Conservation (phyloP, 2,113 vertebrate genomes). For the Thalassarche chlororhynchos region DNA sequence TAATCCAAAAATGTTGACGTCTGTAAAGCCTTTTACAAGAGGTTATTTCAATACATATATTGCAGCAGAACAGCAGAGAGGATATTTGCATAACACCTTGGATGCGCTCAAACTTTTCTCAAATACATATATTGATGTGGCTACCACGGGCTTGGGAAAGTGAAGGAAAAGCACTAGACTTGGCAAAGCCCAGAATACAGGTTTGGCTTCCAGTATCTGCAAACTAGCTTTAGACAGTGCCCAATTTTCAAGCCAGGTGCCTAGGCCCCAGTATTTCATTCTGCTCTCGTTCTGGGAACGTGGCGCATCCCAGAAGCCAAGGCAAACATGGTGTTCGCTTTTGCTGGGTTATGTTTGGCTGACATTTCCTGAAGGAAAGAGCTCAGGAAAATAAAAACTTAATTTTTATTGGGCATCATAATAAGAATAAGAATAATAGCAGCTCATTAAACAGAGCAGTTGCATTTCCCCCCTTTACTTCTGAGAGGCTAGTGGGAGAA, state of each 20-base stretch:
- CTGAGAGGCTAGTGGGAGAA: neutral
- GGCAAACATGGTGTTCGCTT: constrained; percentile 39
- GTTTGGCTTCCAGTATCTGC: neutral
- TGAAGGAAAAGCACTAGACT: constrained; percentile 18
- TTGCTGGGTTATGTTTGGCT: constrained; percentile 67
- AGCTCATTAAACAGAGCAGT: neutral
- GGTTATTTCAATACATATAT: neutral
- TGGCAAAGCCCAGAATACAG: neutral
- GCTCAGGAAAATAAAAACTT: constrained; percentile 27
- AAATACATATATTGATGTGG: neutral
- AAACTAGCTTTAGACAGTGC: neutral
- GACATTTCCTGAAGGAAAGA: constrained; percentile 64
- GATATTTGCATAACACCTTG: neutral
- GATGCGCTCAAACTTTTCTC: neutral
- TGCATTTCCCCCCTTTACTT: neutral
- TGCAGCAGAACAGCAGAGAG: neutral
- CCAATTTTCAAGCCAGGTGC: constrained; percentile 13
- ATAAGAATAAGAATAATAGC: constrained; percentile 10
- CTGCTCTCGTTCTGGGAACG: constrained; percentile 1
- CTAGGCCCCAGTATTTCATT: constrained; percentile 24
- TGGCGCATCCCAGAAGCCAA: constrained; percentile 20
- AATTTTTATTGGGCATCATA: constrained; percentile 38
- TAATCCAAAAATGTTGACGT: accelerated
- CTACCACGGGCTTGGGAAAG: neutral
- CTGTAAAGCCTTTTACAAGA: neutral